Base-by-base conservation (phyloP, 2,113 vertebrate genomes). In the Marcusenius ussheri region DNA sequence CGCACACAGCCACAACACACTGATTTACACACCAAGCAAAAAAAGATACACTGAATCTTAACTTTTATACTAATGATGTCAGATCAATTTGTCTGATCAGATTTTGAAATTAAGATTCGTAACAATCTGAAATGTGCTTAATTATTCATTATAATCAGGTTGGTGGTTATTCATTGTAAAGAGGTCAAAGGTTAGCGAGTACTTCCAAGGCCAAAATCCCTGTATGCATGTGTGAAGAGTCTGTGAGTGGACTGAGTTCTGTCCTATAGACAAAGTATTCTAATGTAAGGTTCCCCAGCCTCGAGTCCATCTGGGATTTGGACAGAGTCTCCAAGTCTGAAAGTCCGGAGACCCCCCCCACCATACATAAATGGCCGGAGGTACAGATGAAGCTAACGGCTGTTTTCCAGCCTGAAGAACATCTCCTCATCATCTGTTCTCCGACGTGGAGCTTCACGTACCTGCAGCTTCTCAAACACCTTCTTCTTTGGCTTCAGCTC, bases 401-500 rank as follows among this genome's bases (percentile, higher is more conserved):
- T 27, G 19, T 62, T 62, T n/a, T 62, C 21, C 56, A 62, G 7
- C 7, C 21, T 62, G 56, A 39, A 77, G 13, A 35, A 31, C 31
- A 39, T 31, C n/a, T 62, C 58, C 74, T 83, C 19, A 8, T 21
- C 21, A 83, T 24, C 80, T 24, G 17, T n/a, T 84, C 45, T 24
- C 45, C n/a, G 7, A 19, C 45, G 10, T 31, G 13, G 39, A 47
- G 42, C 49, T 87, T 27, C 21, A 87, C 10, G 11, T 11, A 99
- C 98, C 97, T 99, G 98, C 85, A 99, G 91, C 94, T 98, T 99
- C 95, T 99, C 98, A 92, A 99, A 99, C 88, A 99, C 95, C 80
- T 98, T 99, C 91, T 99, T 99, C 96, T 99, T 99, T 21, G 98
- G 98, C 91, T 98, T 99, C 88, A 99, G 97, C 92, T 96, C 97